Evolutionary conservation across 2,888 invertebrate species (phyloP).

Genomic region (Nomada lathburiana): DNA sequence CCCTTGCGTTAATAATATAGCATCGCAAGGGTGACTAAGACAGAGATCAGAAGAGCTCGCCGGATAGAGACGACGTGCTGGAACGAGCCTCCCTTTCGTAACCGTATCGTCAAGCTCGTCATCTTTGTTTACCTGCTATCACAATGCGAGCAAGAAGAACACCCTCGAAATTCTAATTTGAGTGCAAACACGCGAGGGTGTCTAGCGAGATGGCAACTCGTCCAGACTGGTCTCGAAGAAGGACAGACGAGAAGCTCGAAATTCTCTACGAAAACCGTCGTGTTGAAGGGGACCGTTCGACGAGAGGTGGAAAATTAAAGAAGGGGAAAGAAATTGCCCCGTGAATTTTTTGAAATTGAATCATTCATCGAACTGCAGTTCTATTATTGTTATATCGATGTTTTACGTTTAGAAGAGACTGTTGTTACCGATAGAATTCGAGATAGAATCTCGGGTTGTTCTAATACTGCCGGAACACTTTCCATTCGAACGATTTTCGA

Average conservation of each 20-base stretch:
- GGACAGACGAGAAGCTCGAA: constrained; percentile 43
- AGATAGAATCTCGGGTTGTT: too few species aligned
- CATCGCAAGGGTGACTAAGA: constrained; percentile 31
- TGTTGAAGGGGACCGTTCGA: constrained; percentile 49
- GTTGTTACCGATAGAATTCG: too few species aligned
- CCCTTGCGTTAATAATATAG: constrained; percentile 33
- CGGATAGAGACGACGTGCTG: constrained; percentile 32
- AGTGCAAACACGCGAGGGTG: constrained; percentile 72
- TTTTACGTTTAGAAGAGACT: too few species aligned
- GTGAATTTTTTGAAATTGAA: background rate
- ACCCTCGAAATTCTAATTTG: constrained; percentile 75
- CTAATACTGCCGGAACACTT: too few species aligned
- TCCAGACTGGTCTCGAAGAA: constrained; percentile 53
- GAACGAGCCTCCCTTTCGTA: constrained; percentile 46
- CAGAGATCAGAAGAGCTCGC: constrained; percentile 26
- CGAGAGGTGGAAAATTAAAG: constrained; percentile 12
- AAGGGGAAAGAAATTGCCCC: constrained; percentile 18
- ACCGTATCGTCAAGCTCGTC: constrained; percentile 33
- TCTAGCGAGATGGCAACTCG: constrained; percentile 35
- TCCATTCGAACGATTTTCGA: too few species aligned
- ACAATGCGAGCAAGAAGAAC: constrained; percentile 68
- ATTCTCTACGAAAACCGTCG: constrained; percentile 40
- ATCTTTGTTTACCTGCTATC: constrained; percentile 68
- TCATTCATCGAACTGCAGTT: background rate
- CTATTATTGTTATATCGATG: too few species aligned